Conservation (phyloP, 2,888 invertebrate genomes). For the Luperina testacea region DNA sequence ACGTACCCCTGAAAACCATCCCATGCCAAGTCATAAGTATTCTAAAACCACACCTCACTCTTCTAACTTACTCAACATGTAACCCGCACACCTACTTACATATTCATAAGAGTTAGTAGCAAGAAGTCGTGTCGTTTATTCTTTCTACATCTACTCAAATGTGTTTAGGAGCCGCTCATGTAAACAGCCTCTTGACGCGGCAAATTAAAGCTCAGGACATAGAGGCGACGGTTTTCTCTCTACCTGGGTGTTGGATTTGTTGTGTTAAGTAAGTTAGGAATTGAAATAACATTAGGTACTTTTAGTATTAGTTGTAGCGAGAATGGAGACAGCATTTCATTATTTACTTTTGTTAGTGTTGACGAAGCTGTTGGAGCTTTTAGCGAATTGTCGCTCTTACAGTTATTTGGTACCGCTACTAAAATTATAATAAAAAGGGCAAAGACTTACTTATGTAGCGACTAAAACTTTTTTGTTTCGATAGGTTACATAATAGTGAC, state of each 20-base stretch:
- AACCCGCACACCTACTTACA: conserved; percentile 56
- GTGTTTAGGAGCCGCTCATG: conserved; percentile 52
- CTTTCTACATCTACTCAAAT: conserved; percentile 58
- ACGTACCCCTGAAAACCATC: conserved; percentile 2
- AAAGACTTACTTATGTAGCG: neutral
- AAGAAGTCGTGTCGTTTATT: conserved; percentile 59
- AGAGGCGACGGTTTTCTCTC: conserved; percentile 15
- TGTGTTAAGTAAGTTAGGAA: neutral
- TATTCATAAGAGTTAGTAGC: conserved; percentile 64
- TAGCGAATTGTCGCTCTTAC: neutral
- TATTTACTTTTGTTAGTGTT: neutral
- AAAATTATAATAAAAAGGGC: too few relatives aligned
- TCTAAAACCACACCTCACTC: conserved; percentile 39
- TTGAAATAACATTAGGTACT: conserved; percentile 14
- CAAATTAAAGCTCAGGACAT: conserved; percentile 62
- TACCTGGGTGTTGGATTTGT: conserved; percentile 17
- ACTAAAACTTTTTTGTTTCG: neutral
- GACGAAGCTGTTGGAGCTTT: neutral
- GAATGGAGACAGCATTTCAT: neutral
- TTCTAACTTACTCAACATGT: conserved; percentile 41
- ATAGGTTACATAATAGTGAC: neutral
- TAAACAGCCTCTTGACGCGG: conserved; percentile 63
- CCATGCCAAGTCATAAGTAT: conserved; percentile 38
- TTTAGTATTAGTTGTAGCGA: neutral
- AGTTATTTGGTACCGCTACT: neutral